Evolutionary conservation across 2,113 vertebrate genomes (phyloP), one percentile per base, ranked within the genome.

Genomic region (Thamnophis sirtalis): DNA sequence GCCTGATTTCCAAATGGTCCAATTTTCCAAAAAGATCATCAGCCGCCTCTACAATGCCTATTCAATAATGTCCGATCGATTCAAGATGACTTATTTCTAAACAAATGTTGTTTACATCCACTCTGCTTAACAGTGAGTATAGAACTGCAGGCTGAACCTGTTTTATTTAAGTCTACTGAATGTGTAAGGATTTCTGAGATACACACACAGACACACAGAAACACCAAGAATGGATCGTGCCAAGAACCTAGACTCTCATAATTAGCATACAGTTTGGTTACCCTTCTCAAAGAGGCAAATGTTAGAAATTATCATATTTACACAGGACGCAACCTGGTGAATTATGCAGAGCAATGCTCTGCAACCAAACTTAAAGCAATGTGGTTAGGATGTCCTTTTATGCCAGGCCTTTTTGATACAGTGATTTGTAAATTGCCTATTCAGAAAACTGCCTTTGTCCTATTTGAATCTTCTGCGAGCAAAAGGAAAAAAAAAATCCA

Each of bases 401-500:
- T 97, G 94, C 96, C 96, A 96, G 93, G 22, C 89, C 87, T 87
- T 95, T 96, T 96, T 95, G 95, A 97, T 96, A 38, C 6, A 21
- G 33, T 80, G 33, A 80, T 80, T 80, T 43, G 73, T 43, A 38
- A 43, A 80, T 38, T 80, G n/a, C 33, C 73, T 80, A 8, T 43
- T 80, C 73, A 80, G 33, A 80, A 80, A 80, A 80, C 7, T 43
- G 73, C 19, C 73, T 43, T 80, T 80, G 92, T 97, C 94, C 92
- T 94, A 97, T 97, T 96, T 96, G 93, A 89, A 84, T 96, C 96
- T 97, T 94, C 95, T 96, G 88, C 93, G 93, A 91, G 54, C 85
- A 80, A 94, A 96, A 96, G 96, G 96, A 95, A 96, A 94, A 95
- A 2, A 26, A 68, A 68, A 15, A 43, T 63, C 58, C 58, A 84